Percentiles rank a stretch among this genome's conserved stretches.
These are phyloP conservation scores for Oscheius onirici DNA, from an alignment of 2,888 invertebrate species.

Conservation along the genomic window DNA sequence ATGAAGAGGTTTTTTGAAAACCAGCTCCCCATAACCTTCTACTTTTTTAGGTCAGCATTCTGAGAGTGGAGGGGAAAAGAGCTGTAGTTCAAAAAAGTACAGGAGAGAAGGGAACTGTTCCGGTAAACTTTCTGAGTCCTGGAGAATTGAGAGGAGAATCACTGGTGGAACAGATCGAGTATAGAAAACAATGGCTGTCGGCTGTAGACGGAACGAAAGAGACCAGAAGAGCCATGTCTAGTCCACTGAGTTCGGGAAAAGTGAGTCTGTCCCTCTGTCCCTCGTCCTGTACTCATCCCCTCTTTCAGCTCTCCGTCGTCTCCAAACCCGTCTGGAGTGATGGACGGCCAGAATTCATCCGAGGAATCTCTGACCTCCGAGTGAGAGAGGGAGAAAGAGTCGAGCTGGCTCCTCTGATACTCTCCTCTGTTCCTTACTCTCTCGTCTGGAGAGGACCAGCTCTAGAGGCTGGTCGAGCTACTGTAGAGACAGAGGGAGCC, in stretches of 20 bases:
- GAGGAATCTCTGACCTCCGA: slow-evolving; percentile 4
- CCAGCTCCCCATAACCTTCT: too few relatives aligned
- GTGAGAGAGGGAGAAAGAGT: slow-evolving; percentile 28
- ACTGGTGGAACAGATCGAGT: slow-evolving; percentile 50
- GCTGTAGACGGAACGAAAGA: slow-evolving; percentile 13
- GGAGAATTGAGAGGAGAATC: slow-evolving; percentile 43
- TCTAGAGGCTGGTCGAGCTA: slow-evolving; percentile 31
- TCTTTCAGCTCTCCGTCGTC: not conserved
- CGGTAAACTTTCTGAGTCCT: slow-evolving; percentile 41
- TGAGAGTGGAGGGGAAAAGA: slow-evolving; percentile 35
- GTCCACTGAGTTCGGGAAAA: slow-evolving; percentile 3
- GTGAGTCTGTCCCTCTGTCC: not conserved
- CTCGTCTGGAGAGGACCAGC: slow-evolving; percentile 52
- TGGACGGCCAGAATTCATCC: slow-evolving; percentile 28
- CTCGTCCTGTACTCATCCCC: not conserved
- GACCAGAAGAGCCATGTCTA: slow-evolving; percentile 11
- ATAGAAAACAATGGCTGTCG: not conserved
- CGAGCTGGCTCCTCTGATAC: slow-evolving; percentile 13
- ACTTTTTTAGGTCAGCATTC: slow-evolving; percentile 32
- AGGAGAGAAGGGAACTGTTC: slow-evolving; percentile 42
- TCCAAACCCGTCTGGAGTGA: slow-evolving; percentile 21
- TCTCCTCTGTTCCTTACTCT: slow-evolving; percentile 31
- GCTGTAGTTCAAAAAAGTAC: slow-evolving; percentile 37
- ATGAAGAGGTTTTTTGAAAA: slow-evolving; percentile 40
- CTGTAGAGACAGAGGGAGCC: slow-evolving; percentile 12